Evolutionary conservation across 2,888 invertebrate genomes (phyloP), one percentile per base, ranked within the genome.

Genomic region (Caenorhabditis sp.): DNA sequence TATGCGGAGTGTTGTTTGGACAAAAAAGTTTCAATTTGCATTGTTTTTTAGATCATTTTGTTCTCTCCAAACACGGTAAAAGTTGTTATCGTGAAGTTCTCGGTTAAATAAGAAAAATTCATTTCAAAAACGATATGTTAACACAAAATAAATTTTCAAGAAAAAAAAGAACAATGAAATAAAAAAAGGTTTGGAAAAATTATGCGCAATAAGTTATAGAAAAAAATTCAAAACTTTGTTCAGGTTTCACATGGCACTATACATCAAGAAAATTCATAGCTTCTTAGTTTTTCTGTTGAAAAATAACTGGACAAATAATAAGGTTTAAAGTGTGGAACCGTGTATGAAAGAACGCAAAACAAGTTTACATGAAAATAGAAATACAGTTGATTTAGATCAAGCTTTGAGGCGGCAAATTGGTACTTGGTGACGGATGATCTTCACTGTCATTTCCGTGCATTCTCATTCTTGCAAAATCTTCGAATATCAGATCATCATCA

Each of bases 401-500:
- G 37, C 59, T 59, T 43, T 59, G 36, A 10, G 71, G 71, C 14
- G 71, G 63, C 36, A 58, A 60, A n/a, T 62, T 58, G 8, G 62
- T 53, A 36, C 58, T 58, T 43, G 75, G 75, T 14, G 75, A 75
- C 26, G 69, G 69, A 43, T 75, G 75, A 19, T 75, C 75, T 37
- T 75, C 75, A 36, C 67, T 70, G 23, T 89, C 89, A 55, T 87
- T 94, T 68, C 95, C 95, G 90, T 96, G 95, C 87, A 99, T 91
- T 89, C 99, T 92, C 78, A 99, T 91, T 81, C 99, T 92, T 78
- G 99, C 97, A 91, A 99, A 99, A 90, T 99, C 99, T 91, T 99
- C 97, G 91, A 99, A 99, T 87, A 99, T 97, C 85, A 99, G 95
- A 89, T 99, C 97, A 90, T 99, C 97, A 88, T 97, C 95, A 84